Conservation (phyloP, 1,140 invertebrate genomes). For the Zaprionus taronus region DNA sequence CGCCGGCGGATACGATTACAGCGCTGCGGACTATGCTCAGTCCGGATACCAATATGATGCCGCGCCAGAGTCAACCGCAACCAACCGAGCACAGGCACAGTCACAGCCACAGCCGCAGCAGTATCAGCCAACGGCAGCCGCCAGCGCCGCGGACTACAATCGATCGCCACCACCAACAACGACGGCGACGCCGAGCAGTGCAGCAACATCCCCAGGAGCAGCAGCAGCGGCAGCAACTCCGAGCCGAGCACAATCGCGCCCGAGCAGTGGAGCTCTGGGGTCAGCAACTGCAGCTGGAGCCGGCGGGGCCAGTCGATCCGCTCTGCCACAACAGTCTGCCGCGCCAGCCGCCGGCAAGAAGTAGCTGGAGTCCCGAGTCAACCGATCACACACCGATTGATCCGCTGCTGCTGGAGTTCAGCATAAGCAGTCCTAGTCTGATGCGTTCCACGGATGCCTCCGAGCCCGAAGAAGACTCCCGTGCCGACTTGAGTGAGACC, state of each 20-base stretch:
- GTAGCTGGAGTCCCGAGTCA: conserved; percentile 70
- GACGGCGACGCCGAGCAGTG: conserved; percentile 43
- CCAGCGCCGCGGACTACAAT: conserved; percentile 52
- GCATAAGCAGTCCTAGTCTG: conserved; percentile 83
- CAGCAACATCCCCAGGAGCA: conserved; percentile 54
- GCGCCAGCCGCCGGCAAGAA: conserved; percentile 76
- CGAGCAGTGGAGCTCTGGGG: conserved; percentile 81
- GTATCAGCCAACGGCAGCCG: conserved; percentile 35
- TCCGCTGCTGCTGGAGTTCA: conserved; percentile 69
- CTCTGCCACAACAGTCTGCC: conserved; percentile 84
- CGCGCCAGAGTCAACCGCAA: conserved; percentile 49
- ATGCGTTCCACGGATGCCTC: conserved; percentile 70
- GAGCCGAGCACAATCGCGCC: conserved; percentile 78
- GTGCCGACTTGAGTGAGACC: conserved; percentile 65
- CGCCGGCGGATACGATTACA: conserved; percentile 59
- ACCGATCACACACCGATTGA: conserved; percentile 47
- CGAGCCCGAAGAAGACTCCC: conserved; percentile 54
- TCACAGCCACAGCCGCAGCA: conserved; percentile 36
- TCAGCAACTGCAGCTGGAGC: conserved; percentile 68
- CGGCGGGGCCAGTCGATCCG: conserved; percentile 65
- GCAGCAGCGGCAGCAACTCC: conserved; percentile 31
- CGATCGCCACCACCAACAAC: conserved; percentile 58
- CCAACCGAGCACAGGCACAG: conserved; percentile 40
- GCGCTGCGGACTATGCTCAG: conserved; percentile 65
- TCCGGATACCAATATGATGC: conserved; percentile 67